Base-by-base conservation (phyloP, 1,140 invertebrate genomes). In the Samia ricini region DNA sequence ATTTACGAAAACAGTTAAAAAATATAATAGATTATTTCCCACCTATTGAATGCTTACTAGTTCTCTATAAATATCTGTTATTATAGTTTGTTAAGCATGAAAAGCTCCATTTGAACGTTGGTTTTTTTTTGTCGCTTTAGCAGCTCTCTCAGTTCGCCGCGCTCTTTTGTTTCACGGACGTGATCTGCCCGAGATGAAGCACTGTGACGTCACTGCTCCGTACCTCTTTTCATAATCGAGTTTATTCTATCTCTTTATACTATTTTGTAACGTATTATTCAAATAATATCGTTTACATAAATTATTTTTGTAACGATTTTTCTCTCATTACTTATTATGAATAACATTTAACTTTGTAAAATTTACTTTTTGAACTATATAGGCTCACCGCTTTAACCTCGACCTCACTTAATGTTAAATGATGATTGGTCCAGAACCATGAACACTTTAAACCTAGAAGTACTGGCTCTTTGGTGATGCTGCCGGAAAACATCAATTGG, bases 101-200 rank as follows among this genome's bases (percentile, higher is more conserved):
- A 85, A 88, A 79, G 77, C 78, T 87, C 75, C 79, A 83, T 83
- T 83, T 84, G 79, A 89, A 85, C 76, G 74, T 73, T 56, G 66
- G 66, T 72, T 74, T 81, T 87, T n/a, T 84, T 84, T 77, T 68
- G 65, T 83, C 74, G 71, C 79, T 83, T 76, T 75, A 72, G 66
- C 72, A 72, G 66, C 72, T 60, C 72, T 76, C 75, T 75, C 83
- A 73, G 75, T 76, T 78, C 79, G 77, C 74, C 71, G 76, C 75
- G 76, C 75, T 42, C 82, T 88, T 89, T 88, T 89, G 82, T 89
- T 84, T 76, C 68, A 70, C 68, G 81, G 80, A 85, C 83, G 83
- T 87, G 83, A 89, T 86, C 84, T 83, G 77, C 70, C 75, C 79
- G 78, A 83, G 79, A 86, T 86, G 83, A 83, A 85, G 79, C 79